Percentiles rank a stretch among this genome's conserved stretches.
Conservation (phyloP, 92 coral and sea anemone genomes). For the Pocillopora meandrina region DNA sequence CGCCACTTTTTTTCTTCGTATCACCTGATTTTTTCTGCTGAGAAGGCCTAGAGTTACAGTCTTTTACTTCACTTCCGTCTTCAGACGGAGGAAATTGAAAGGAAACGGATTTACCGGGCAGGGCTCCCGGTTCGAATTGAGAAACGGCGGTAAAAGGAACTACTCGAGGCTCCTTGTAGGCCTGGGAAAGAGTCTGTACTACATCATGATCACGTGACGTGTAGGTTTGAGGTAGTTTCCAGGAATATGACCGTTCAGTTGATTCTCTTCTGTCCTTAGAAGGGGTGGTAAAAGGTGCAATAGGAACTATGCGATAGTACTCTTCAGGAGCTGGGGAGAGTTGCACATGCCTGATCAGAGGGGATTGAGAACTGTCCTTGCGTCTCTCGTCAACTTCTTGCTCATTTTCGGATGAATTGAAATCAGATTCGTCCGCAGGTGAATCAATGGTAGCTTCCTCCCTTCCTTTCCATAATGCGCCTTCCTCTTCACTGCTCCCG, state of each 20-base stretch:
- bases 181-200: constrained; percentile 75
- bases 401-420: constrained; percentile 18
- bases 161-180: constrained; percentile 74
- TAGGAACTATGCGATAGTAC: constrained; percentile 79
- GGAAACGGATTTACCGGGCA: constrained; percentile 33
- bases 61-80: background rate
- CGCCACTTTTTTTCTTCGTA: background rate
- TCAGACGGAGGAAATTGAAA: constrained; percentile 1
- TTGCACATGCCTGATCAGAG: constrained; percentile 69
- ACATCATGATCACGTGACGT: constrained; percentile 76
- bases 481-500: constrained; percentile 35
- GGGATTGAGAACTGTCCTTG: constrained; percentile 39
- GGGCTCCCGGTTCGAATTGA: constrained; percentile 21
- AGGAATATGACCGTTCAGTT: constrained; percentile 63
- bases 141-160: constrained; percentile 59
- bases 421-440: constrained; percentile 46
- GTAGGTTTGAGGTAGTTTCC: constrained; percentile 81
- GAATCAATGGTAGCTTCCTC: constrained; percentile 34
- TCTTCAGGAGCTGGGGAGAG: constrained; percentile 93
- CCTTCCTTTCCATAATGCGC: constrained; percentile 18
- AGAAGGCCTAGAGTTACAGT: constrained; percentile 7
- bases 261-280: constrained; percentile 33
- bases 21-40: constrained; percentile 7
- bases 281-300: constrained; percentile 75
- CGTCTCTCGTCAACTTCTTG: constrained; percentile 23